Conservation (phyloP, 2,888 invertebrate genomes). For the Phaedon cochleariae region DNA sequence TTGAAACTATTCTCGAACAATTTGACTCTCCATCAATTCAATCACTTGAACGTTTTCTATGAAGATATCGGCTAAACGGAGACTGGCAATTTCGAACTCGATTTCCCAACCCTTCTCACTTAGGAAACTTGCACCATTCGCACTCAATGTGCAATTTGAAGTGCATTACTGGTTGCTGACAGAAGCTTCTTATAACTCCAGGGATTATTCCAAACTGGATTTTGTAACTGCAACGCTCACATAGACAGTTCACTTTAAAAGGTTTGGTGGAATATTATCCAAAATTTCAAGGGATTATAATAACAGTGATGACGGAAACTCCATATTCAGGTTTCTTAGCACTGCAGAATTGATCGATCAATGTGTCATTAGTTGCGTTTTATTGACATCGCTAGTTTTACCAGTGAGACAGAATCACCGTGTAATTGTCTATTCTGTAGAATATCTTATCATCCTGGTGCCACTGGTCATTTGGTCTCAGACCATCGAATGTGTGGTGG, state of each 20-base stretch:
- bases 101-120: neutral
- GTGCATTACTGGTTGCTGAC: neutral
- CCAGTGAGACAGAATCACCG: no score
- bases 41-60: neutral
- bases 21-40: neutral
- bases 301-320: neutral
- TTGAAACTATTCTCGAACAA: neutral
- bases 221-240: neutral
- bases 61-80: neutral
- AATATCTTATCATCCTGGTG: no score
- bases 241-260: neutral
- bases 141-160: neutral
- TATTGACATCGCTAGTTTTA: no score
- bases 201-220: neutral
- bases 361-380: no score
- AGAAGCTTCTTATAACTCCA: neutral
- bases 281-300: neutral
- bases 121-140: neutral
- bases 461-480: no score
- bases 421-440: no score
- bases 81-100: neutral
- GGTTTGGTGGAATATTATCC: neutral
- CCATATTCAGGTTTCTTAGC: neutral
- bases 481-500: no score
- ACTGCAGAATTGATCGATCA: neutral